Evolutionary conservation across 1,140 invertebrate species (phyloP), one percentile per base, ranked within the genome.

Genomic region (Eurosta solidaginis): DNA sequence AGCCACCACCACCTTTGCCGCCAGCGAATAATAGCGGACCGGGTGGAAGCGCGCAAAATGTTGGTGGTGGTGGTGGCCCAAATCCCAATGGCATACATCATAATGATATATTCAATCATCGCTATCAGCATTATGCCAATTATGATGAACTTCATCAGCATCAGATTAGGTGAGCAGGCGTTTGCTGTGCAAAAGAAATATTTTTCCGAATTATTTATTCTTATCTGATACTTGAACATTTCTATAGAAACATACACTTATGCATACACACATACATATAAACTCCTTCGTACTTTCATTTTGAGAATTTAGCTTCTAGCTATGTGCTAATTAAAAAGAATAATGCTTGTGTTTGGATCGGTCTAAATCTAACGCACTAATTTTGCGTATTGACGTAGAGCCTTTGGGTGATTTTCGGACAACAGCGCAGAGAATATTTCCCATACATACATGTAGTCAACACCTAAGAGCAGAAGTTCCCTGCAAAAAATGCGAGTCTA

Each of bases 81-180:
- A 29, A 68, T 45, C 9, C 80, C n/a, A 84, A 83, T 52, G 87
- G 87, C 29, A 88, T 88, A 40, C 83, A 87, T 59, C 84, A 87
- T 76, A 87, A 88, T 68, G 88, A 88, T 79, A 85, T 85, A 76
- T 89, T 89, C 79, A 88, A 85, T 81, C 87, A 85, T 87, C 87
- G 87, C 77, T 89, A 93, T 84, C 93, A 93, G 77, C 94, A 95
- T 84, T 95, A 95, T 83, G 93, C 94, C 44, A 96, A 96, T 85
- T 95, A 95, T 83, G 93, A 95, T 86, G 94, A 96, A 88, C 92
- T 95, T 83, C 93, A 93, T 81, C 94, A 94, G 50, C 78, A 79
- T 45, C 78, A 85, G 73, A 83, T 86, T 77, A 86, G 85, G 85
- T 86, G 83, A 86, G 79, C 68, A 44, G 40, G 33, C 45, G 52